A percentile compares a stretch with the other conserved stretches of the same genome.
phyloP scores from a whole-genome alignment of 2,797 vertebrate species.

The Anomalospiza imberbis region DNA sequence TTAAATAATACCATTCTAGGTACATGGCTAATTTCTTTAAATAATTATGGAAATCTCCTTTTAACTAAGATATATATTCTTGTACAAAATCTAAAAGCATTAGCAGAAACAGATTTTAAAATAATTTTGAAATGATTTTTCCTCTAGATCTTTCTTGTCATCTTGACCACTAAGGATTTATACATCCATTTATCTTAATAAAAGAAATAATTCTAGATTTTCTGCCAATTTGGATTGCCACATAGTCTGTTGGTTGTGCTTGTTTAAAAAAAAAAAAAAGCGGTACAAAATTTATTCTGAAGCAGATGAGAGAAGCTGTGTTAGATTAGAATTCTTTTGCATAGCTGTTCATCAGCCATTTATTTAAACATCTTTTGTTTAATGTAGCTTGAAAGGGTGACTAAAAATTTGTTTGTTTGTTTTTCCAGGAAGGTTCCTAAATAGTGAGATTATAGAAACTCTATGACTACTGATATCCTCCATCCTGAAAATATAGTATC shows the following conservation, averaged over 20 bases:
- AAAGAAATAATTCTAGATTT: slow-evolving; percentile 7
- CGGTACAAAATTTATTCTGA: slow-evolving; percentile 19
- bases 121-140: slow-evolving; percentile 12
- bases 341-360: slow-evolving; percentile 12
- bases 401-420: background rate
- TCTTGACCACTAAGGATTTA: background rate
- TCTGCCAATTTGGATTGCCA: slow-evolving; percentile 10
- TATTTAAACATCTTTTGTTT: slow-evolving; percentile 19
- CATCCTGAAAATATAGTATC: background rate
- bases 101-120: background rate
- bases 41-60: background rate
- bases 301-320: slow-evolving; percentile 28
- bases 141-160: slow-evolving; percentile 1
- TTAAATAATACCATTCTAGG: background rate
- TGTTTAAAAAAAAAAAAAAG: background rate
- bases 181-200: slow-evolving; percentile 23
- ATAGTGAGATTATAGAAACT: background rate
- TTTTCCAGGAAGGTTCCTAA: background rate
- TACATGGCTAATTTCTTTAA: background rate
- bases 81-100: background rate
- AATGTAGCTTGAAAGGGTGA: background rate
- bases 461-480: background rate
- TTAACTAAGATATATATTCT: background rate
- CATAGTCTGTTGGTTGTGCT: slow-evolving; percentile 16
- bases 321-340: slow-evolving; percentile 40